Evolutionary conservation across 2,797 vertebrate species (phyloP), one percentile per base, ranked within the genome.

Genomic region (Acanthornis magna): DNA sequence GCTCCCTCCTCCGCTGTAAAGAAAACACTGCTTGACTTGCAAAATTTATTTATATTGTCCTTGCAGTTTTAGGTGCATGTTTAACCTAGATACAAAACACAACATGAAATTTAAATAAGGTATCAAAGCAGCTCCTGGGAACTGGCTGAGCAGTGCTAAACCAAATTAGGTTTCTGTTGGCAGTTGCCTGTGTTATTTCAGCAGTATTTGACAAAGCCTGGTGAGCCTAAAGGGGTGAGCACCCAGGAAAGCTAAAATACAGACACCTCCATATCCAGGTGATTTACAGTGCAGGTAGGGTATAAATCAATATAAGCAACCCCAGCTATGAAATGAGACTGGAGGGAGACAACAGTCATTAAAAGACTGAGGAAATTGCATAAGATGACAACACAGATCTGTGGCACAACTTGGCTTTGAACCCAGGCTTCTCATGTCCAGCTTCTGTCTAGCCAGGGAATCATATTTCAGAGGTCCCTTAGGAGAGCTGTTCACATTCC

Each of bases 41-140:
- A 80, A 71, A 83, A 51, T 10, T 27, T 38, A 74, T 84, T 81
- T 68, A 23, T 61, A 25, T 43, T 72, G 43, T 78, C 89, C 89
- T 54, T 68, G 57, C 79, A 85, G 65, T 63, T 80, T 71, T 27
- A 93, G 30, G 30, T 77, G 65, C 43, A 8, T 18, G 40, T 89
- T 94, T 81, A 90, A 83, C 62, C 51, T 53, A 88, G 40, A 93
- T 55, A 83, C 60, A 78, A 86, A 88, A 71, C 75, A 86, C 48
- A 85, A 57, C 50, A 57, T 42, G 47, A 72, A 47, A 87, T 76
- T 77, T 67, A 88, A 91, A 82, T 76, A 62, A 60, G 81, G n/a
- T 45, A 43, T n/a, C 42, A 50, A 83, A 88, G 34, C 48, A 78
- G 71, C 66, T 78, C 47, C 75, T 6, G 16, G 91, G 73, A 94